These are phyloP conservation scores for Taurulus bubalis DNA, from an alignment of 2,113 vertebrate species.

Conservation along the genomic window DNA sequence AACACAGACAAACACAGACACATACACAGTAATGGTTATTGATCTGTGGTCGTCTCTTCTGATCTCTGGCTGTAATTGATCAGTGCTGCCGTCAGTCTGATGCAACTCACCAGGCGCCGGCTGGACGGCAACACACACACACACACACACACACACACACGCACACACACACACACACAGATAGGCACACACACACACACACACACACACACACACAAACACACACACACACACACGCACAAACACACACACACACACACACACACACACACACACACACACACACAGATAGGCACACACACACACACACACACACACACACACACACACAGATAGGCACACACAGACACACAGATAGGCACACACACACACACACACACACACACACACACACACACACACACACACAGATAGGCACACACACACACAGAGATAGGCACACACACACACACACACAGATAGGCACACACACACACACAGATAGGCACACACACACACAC, in stretches of 20 bases:
- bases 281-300: neutral
- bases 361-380: neutral
- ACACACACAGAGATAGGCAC: too few relatives aligned
- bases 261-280: neutral
- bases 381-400: neutral
- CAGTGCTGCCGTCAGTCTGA: slow-evolving; percentile 4
- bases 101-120: slow-evolving; percentile 14
- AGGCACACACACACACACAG: neutral
- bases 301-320: neutral
- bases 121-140: slow-evolving; percentile 12
- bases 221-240: neutral
- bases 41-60: slow-evolving; percentile 26
- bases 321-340: neutral
- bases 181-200: neutral
- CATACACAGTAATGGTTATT: slow-evolving; percentile 24
- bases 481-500: neutral
- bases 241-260: neutral
- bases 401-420: neutral
- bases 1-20: too few relatives aligned
- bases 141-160: too few relatives aligned
- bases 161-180: neutral
- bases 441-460: neutral
- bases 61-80: slow-evolving; percentile 32
- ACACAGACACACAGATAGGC: neutral
- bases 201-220: neutral